Percentiles rank a stretch among this genome's conserved stretches.
These are phyloP conservation scores for Syrphus vitripennis DNA, from an alignment of 2,888 invertebrate genomes.

Conservation along the genomic window DNA sequence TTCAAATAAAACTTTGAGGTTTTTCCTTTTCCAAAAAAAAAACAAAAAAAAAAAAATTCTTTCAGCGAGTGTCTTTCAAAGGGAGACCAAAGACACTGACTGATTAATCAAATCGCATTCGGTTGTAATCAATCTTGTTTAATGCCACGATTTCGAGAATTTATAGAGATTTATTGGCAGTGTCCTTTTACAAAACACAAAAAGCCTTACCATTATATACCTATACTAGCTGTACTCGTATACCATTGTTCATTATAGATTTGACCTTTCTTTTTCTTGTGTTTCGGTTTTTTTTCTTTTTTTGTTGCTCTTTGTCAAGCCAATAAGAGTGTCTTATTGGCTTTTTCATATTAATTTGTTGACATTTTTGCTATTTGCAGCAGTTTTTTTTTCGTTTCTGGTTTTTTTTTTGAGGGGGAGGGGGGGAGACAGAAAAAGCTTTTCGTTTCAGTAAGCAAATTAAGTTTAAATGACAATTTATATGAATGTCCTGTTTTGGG, in stretches of 20 bases:
- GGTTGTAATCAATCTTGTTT: constrained; percentile 69
- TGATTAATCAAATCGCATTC: constrained; percentile 71
- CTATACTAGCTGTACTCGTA: too few species aligned
- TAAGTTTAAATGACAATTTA: not conserved
- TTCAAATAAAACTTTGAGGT: not conserved
- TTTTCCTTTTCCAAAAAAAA: constrained; percentile 13
- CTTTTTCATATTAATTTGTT: constrained; percentile 1
- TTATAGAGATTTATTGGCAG: constrained; percentile 71
- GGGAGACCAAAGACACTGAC: constrained; percentile 25
- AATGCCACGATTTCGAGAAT: constrained; percentile 67
- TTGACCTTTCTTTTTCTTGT: constrained; percentile 18
- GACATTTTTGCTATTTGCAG: constrained; percentile 34
- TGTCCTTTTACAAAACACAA: constrained; percentile 31
- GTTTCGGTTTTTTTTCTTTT: not conserved
- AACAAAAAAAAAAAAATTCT: too few species aligned
- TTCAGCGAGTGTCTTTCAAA: not conserved
- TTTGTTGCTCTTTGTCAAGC: too few species aligned
- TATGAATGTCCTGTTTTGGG: not conserved
- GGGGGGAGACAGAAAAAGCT: not conserved
- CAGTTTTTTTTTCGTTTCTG: not conserved
- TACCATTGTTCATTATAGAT: constrained; percentile 25
- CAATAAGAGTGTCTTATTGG: not conserved
- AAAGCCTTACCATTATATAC: not conserved
- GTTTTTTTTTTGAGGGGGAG: too few species aligned
- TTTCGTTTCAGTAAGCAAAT: constrained; percentile 46